Evolutionary conservation across 2,113 vertebrate species (phyloP).

Genomic region (Corynorhinus townsendii): DNA sequence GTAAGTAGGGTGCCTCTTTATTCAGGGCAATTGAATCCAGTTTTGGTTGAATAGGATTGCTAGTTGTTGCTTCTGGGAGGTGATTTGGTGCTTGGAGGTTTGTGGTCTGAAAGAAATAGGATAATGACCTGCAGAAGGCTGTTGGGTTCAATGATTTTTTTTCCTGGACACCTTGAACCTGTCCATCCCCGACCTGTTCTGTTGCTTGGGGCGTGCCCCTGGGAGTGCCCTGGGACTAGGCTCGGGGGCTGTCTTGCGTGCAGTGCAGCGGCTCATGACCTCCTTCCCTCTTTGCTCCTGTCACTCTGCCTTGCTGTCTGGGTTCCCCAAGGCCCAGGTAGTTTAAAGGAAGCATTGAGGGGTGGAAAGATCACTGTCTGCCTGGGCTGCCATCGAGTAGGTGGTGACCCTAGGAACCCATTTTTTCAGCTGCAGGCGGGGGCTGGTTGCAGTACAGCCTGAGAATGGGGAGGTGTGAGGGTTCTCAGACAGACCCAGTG

Average conservation of each 20-base stretch:
- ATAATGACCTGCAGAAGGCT: background rate
- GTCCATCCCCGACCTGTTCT: background rate
- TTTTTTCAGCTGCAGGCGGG: background rate
- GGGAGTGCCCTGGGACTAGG: background rate
- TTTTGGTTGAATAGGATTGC: background rate
- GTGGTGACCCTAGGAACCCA: background rate
- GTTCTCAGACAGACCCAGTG: background rate
- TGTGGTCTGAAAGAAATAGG: background rate
- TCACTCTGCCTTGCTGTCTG: background rate
- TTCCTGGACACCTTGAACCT: background rate
- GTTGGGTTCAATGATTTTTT: background rate
- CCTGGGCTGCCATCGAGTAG: background rate
- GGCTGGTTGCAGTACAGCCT: background rate
- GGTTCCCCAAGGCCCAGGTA: background rate
- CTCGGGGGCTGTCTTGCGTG: rapidly evolving
- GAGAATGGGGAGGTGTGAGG: background rate
- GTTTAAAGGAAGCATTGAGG: background rate
- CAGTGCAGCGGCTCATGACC: too few species aligned
- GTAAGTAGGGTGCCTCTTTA: background rate
- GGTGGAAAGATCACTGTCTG: background rate
- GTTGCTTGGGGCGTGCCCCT: background rate
- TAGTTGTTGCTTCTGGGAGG: background rate
- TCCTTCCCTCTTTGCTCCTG: background rate
- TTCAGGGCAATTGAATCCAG: background rate
- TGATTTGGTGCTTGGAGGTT: background rate